Conservation (phyloP, 2,888 invertebrate genomes). For the Drosophila trichaetosa region DNA sequence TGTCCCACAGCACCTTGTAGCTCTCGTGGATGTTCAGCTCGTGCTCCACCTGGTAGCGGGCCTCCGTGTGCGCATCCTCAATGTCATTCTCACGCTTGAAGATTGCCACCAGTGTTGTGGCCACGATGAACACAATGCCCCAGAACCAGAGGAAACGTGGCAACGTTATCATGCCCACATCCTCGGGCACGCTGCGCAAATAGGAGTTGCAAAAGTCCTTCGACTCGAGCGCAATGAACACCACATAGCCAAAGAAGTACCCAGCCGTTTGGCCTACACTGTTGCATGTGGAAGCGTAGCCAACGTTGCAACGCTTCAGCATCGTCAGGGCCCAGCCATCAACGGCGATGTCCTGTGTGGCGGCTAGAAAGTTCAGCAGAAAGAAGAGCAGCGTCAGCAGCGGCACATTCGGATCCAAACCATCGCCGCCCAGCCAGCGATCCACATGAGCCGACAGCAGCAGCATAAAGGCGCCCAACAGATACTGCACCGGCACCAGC, state of each 20-base stretch:
- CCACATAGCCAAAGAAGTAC: constrained; percentile 97
- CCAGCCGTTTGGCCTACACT: constrained; percentile 99
- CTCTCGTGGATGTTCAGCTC: constrained; percentile 88
- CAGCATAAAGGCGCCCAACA: constrained; percentile 96
- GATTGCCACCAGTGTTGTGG: constrained; percentile 95
- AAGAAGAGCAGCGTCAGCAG: constrained; percentile 95
- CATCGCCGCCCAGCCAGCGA: constrained; percentile 89
- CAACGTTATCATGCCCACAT: constrained; percentile 90
- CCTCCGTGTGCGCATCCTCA: constrained; percentile 82
- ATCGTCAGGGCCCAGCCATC: constrained; percentile 99
- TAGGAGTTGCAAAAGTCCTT: constrained; percentile 98
- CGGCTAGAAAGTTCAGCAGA: constrained; percentile 96
- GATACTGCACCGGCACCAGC: constrained; percentile 97
- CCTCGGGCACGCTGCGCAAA: constrained; percentile 89
- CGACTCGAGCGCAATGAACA: constrained; percentile 98
- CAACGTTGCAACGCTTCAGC: constrained; percentile 98
- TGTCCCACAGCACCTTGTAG: constrained; percentile 92
- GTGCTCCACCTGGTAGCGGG: constrained; percentile 81
- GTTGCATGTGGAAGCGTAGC: constrained; percentile 99
- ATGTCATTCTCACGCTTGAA: constrained; percentile 92
- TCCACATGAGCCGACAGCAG: constrained; percentile 91
- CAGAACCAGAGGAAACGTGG: constrained; percentile 96
- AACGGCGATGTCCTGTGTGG: constrained; percentile 99
- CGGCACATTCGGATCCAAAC: constrained; percentile 88
- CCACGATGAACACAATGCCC: constrained; percentile 95